Conservation (phyloP, 2,113 vertebrate genomes). For the Cervus canadensis region DNA sequence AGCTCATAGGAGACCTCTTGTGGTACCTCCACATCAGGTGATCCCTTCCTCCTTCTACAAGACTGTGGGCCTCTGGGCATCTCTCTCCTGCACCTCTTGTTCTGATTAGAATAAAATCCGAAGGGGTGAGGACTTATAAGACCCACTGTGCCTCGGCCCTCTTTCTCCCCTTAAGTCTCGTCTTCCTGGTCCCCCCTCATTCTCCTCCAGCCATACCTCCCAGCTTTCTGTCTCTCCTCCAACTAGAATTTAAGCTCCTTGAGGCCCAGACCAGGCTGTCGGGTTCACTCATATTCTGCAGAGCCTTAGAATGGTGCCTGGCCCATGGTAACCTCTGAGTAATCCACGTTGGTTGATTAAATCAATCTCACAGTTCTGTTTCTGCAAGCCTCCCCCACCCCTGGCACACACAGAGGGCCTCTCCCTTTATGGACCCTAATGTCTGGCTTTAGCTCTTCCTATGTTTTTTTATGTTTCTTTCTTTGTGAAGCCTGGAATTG, state of each 20-base stretch:
- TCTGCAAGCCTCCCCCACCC: not conserved
- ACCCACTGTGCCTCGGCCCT: not conserved
- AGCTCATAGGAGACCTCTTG: not conserved
- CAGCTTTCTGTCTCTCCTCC: not conserved
- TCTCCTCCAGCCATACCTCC: not conserved
- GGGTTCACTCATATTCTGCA: not conserved
- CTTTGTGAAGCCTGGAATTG: not conserved
- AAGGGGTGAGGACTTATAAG: not conserved
- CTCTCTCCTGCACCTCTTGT: not conserved
- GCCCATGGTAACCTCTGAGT: accelerated
- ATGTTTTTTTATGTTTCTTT: not conserved
- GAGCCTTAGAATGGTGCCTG: not conserved
- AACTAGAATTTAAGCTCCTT: not conserved
- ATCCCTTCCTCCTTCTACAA: not conserved
- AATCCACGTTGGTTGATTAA: not conserved
- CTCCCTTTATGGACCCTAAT: not conserved
- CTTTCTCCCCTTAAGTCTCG: not conserved
- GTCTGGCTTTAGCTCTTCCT: not conserved
- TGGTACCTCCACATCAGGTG: not conserved
- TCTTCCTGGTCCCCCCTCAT: not conserved
- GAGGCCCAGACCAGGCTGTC: not conserved
- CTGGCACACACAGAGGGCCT: not conserved
- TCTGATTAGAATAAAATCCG: not conserved
- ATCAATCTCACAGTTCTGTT: not conserved
- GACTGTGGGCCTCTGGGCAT: not conserved